Conservation (phyloP, 2,797 vertebrate species). For the Crenichthys baileyi region DNA sequence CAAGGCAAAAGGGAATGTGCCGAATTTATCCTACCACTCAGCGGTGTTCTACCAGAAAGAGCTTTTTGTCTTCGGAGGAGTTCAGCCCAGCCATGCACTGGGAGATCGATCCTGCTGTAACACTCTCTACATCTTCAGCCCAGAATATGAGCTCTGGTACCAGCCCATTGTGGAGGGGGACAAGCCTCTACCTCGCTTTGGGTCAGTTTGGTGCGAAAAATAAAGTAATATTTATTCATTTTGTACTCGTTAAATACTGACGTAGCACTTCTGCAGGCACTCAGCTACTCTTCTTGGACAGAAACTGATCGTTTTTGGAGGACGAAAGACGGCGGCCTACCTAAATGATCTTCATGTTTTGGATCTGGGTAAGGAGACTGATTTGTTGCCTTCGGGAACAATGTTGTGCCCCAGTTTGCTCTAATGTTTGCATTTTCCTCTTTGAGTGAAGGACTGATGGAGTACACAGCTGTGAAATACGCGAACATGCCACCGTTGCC, state of each 20-base stretch:
- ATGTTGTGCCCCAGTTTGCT: slow-evolving; percentile 6
- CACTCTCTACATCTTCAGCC: slow-evolving; percentile 89
- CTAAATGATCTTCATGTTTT: slow-evolving; percentile 88
- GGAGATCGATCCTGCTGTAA: slow-evolving; percentile 83
- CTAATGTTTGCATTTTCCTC: slow-evolving; percentile 7
- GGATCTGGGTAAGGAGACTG: slow-evolving; percentile 84
- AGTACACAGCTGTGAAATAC: slow-evolving; percentile 86
- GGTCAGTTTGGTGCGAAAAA: slow-evolving; percentile 75
- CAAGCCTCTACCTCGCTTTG: slow-evolving; percentile 86
- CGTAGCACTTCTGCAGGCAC: slow-evolving; percentile 77
- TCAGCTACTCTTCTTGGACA: slow-evolving; percentile 85
- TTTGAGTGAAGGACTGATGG: slow-evolving; percentile 86
- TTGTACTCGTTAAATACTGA: not conserved
- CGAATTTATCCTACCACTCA: slow-evolving; percentile 85
- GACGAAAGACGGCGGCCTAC: slow-evolving; percentile 81
- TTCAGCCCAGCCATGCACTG: slow-evolving; percentile 70
- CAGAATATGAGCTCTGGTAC: slow-evolving; percentile 92
- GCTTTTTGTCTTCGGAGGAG: slow-evolving; percentile 90
- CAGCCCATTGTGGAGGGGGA: slow-evolving; percentile 90
- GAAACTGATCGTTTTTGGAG: slow-evolving; percentile 89
- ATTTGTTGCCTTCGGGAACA: not conserved
- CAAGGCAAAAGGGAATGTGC: slow-evolving; percentile 87
- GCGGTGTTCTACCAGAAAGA: slow-evolving; percentile 87
- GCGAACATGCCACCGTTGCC: slow-evolving; percentile 82
- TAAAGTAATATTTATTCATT: not conserved